Evolutionary conservation across 92 coral and sea anemone species (phyloP).

Genomic region (Ricordea florida): DNA sequence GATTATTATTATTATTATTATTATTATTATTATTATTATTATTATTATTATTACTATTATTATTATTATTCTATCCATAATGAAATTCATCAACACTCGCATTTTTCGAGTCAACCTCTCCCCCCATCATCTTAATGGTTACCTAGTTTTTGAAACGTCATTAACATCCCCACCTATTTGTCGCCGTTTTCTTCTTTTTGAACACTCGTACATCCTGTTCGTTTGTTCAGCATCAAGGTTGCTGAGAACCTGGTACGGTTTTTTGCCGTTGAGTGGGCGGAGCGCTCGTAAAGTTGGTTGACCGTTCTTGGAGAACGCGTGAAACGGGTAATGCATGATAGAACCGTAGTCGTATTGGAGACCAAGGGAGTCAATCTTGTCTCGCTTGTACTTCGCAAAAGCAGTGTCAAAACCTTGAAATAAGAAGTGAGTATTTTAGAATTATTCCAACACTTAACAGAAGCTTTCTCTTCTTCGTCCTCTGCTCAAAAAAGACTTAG

Average conservation of each 20-base stretch:
- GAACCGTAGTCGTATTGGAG: constrained; percentile 83
- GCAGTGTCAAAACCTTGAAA: constrained; percentile 71
- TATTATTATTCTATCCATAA: no score
- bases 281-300: constrained; percentile 74
- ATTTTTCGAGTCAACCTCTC: no score
- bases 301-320: constrained; percentile 81
- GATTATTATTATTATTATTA: no score
- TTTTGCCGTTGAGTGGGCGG: constrained; percentile 63
- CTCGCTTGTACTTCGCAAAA: constrained; percentile 74
- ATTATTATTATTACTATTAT: no score
- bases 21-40: no score
- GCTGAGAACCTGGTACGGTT: constrained; percentile 77
- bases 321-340: constrained; percentile 94
- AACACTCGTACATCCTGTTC: constrained; percentile 72
- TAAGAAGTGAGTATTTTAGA: no score
- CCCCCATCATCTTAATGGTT: no score
- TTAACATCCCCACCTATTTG: background rate
- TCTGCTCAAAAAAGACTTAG: no score
- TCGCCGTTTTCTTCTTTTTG: constrained; percentile 19
- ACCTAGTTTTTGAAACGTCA: no score
- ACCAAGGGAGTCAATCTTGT: constrained; percentile 63
- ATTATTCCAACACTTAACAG: no score
- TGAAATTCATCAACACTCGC: no score
- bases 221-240: constrained; percentile 75
- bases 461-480: no score